Conservation (phyloP, 2,113 vertebrate genomes). For the Dicrurus megarhynchus region DNA sequence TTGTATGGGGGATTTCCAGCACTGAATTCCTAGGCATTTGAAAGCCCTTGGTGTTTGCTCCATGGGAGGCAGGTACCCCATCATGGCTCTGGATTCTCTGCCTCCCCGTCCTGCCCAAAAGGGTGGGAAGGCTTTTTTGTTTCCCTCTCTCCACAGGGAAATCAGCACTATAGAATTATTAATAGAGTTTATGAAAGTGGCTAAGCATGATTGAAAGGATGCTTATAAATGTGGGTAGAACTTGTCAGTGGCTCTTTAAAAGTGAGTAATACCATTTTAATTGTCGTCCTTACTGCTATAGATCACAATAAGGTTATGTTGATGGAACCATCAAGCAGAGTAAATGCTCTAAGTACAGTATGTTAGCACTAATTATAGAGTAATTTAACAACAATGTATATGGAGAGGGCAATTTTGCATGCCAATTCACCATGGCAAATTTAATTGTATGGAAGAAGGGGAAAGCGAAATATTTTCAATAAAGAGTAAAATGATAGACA, state of each 20-base stretch:
- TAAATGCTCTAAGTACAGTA: slow-evolving; percentile 33
- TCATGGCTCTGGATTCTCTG: not conserved
- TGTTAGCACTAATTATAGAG: slow-evolving; percentile 42
- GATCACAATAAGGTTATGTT: slow-evolving; percentile 36
- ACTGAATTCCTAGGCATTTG: fast-evolving
- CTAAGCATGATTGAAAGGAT: not conserved
- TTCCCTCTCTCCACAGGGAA: not conserved
- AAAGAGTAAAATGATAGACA: not conserved
- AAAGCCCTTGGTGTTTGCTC: fast-evolving
- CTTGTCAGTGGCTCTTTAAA: slow-evolving; percentile 16
- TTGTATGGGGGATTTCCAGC: not conserved
- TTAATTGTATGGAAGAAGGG: not conserved
- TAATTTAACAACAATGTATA: slow-evolving; percentile 37
- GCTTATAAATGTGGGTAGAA: not conserved
- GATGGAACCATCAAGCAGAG: slow-evolving; percentile 36
- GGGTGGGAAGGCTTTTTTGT: not conserved
- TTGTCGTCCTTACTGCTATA: slow-evolving; percentile 8
- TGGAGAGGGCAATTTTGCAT: slow-evolving; percentile 10
- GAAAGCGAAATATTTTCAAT: slow-evolving; percentile 17
- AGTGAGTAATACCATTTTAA: slow-evolving; percentile 31
- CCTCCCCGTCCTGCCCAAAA: not conserved
- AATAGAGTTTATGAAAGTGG: not conserved
- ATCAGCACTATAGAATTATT: not conserved
- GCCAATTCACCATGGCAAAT: slow-evolving; percentile 13
- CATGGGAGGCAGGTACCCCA: not conserved